phyloP scores from a whole-genome alignment of 64 coral and sea anemone genomes.

The Stichodactyla mertensii region DNA sequence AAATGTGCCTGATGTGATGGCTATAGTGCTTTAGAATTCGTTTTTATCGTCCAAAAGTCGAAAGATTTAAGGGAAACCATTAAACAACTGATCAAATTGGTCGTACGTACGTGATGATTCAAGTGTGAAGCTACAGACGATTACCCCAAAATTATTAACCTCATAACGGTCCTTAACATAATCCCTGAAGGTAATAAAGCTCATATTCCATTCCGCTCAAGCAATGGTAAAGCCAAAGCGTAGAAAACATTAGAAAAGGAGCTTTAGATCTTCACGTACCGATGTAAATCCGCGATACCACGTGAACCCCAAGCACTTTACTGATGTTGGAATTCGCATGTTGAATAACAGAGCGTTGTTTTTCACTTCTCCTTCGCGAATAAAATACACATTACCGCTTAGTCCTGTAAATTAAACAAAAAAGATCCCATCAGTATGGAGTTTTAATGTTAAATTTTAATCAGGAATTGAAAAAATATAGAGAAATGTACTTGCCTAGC shows the following conservation, averaged over 20 bases:
- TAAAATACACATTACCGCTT: slow-evolving; percentile 57
- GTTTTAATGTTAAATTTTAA: background rate
- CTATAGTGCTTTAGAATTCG: background rate
- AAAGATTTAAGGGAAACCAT: background rate
- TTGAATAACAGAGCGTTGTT: slow-evolving; percentile 55
- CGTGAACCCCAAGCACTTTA: slow-evolving; percentile 67
- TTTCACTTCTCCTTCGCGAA: slow-evolving; percentile 58
- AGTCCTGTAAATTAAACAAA: slow-evolving; percentile 32
- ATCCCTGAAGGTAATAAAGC: slow-evolving; percentile 6
- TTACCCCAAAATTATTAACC: background rate
- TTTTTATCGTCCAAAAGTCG: background rate
- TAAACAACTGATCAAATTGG: slow-evolving; percentile 1
- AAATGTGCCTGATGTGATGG: background rate
- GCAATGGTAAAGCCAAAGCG: background rate
- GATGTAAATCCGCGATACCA: slow-evolving; percentile 34
- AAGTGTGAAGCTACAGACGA: slow-evolving; percentile 1
- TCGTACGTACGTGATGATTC: background rate
- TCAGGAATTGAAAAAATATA: background rate
- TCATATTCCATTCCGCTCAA: background rate
- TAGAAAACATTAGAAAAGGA: background rate
- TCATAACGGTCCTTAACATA: background rate
- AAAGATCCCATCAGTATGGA: background rate
- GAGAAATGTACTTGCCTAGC: slow-evolving; percentile 46
- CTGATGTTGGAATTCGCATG: slow-evolving; percentile 60
- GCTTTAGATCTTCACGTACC: background rate